These are phyloP conservation scores for Xiphorhynchus elegans DNA, from an alignment of 2,113 vertebrate genomes.

Conservation along the genomic window DNA sequence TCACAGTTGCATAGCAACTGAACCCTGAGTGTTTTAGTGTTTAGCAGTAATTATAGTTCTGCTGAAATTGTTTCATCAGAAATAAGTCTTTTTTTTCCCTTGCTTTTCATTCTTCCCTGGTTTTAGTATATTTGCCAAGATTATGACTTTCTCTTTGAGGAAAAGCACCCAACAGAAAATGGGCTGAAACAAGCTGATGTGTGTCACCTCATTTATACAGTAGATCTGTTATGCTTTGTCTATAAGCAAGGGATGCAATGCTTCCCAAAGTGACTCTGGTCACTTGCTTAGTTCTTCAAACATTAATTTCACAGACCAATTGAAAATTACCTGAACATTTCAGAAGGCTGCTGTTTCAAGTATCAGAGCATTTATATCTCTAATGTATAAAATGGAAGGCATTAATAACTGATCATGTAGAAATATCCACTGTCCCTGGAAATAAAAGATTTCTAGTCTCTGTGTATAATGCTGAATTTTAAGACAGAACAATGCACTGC, in stretches of 20 bases:
- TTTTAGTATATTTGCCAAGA: background rate
- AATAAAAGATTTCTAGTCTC: background rate
- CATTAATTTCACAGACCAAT: background rate
- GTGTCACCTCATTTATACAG: background rate
- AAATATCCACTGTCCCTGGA: background rate
- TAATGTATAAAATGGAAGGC: background rate
- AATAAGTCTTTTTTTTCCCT: background rate
- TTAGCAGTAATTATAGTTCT: slow-evolving; percentile 25
- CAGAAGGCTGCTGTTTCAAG: background rate
- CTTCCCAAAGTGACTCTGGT: background rate
- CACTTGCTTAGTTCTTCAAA: background rate
- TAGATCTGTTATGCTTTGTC: background rate
- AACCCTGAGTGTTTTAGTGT: background rate
- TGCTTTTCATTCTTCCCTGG: background rate
- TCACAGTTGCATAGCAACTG: slow-evolving; percentile 3
- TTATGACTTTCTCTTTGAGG: background rate
- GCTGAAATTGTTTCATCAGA: background rate
- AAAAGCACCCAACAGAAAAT: background rate
- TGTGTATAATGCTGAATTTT: background rate
- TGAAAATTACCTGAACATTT: background rate
- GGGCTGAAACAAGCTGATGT: background rate
- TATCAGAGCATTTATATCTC: background rate
- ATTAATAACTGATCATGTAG: background rate
- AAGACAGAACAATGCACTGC: background rate
- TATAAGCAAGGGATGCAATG: background rate